Base-by-base conservation (phyloP, 2,888 invertebrate genomes). In the Drosophila putrida region DNA sequence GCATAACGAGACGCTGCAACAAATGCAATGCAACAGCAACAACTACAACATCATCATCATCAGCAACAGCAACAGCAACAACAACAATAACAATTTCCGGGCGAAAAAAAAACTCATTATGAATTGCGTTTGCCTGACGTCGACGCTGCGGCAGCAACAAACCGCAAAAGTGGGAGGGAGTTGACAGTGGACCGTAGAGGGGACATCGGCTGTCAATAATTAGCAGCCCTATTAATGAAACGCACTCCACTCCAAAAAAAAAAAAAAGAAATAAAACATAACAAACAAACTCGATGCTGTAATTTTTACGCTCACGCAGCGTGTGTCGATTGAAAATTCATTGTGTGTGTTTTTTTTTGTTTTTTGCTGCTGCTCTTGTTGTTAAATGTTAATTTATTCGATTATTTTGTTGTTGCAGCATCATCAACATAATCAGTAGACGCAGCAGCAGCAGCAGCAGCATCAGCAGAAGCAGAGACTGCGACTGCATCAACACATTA, bases 151-250 rank as follows among this genome's bases (percentile, higher is more conserved):
- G 70, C 55, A 43, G 68, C 69, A 47, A 41, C 62, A 73, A 72
- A 77, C 74, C 81, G 44, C 77, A 57, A 25, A 77, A 64, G 68
- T 79, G 72, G 82, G 71, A 43, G 70, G 71, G 27, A 27, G 38
- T 39, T 10, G n/a, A 5, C n/a, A 25, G 27, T 39, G 53, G n/a
- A n/a, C 11, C 8, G 31, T 28, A 31, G 31, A 15, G 38, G 15
- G 5, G n/a, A 36, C 13, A 38, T 25, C 46, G 60, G 36, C 78
- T 78, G 78, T 79, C 81, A 87, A 83, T 86, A 89, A 86, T 86
- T 89, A 86, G 85, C 86, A 87, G 82, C 75, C 76, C 69, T 76
- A 84, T 86, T 83, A 82, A 78, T 75, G 82, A 61, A 43, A 31
- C 49, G 25, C 36, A 33, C 27, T 43, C 46, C 31, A 38, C 20